Evolutionary conservation across 2,797 vertebrate genomes (phyloP).

Genomic region (Craterocephalus amniculus): DNA sequence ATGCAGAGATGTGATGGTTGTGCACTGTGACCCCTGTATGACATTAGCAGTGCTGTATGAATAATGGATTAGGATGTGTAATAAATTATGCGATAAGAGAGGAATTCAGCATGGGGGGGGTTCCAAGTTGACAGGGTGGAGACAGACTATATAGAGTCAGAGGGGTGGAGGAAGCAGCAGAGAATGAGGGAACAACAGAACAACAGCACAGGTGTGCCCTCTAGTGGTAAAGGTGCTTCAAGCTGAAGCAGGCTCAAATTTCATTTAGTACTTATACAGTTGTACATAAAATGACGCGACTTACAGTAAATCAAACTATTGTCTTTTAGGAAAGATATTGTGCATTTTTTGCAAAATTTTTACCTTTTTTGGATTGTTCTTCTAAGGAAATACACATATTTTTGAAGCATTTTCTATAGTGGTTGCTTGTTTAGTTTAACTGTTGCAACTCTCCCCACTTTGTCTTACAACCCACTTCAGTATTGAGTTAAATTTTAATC

Average conservation of each 20-base stretch:
- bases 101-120: conserved; percentile 23
- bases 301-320: no score
- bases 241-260: neutral
- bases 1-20: conserved; percentile 29
- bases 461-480: no score
- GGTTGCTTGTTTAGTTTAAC: no score
- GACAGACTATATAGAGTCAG: neutral
- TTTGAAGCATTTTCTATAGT: no score
- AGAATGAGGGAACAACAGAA: neutral
- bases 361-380: no score
- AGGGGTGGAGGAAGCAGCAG: neutral
- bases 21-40: conserved; percentile 54
- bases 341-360: no score
- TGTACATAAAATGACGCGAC: no score
- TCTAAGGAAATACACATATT: no score
- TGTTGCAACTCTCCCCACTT: no score
- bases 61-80: conserved; percentile 61
- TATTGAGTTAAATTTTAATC: no score
- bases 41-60: conserved; percentile 45
- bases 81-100: conserved; percentile 60
- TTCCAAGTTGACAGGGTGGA: conserved; percentile 1
- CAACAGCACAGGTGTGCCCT: conserved; percentile 54
- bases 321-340: no score
- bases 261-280: no score
- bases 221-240: conserved; percentile 54